These are phyloP conservation scores for Pelvicachromis taeniatus DNA, from an alignment of 2,113 vertebrate species.

Conservation along the genomic window DNA sequence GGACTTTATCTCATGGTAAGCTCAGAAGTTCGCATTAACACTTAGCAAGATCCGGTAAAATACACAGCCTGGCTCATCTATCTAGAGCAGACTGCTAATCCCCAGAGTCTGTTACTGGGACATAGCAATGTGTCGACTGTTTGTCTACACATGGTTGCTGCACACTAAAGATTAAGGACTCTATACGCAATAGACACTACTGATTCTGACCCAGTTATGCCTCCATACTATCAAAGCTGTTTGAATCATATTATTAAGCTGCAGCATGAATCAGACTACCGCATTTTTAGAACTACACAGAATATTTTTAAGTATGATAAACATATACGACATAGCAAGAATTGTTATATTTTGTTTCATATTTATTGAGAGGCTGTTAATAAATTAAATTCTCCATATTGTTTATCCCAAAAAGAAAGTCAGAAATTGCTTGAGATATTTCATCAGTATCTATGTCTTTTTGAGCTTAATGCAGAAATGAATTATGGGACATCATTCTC, in stretches of 20 bases:
- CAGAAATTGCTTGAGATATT: neutral
- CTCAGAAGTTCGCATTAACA: neutral
- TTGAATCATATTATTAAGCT: neutral
- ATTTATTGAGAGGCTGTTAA: neutral
- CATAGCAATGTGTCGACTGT: constrained; percentile 29
- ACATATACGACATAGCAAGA: neutral
- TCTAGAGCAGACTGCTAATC: constrained; percentile 51
- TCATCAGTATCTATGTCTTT: neutral
- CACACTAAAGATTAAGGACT: constrained; percentile 49
- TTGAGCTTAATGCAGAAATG: neutral
- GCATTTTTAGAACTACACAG: neutral
- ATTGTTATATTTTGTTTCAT: neutral
- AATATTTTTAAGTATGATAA: neutral
- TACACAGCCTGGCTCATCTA: neutral
- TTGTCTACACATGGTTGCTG: constrained; percentile 20
- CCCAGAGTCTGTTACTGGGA: constrained; percentile 51
- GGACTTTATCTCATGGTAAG: neutral
- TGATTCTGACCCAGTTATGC: constrained; percentile 27
- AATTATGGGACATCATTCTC: constrained; percentile 1
- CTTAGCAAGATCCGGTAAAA: neutral
- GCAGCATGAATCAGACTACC: neutral
- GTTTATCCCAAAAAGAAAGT: neutral
- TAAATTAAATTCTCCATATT: neutral
- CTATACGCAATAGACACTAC: neutral
- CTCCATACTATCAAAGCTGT: neutral